Evolutionary conservation across 2,888 invertebrate species (phyloP).

Genomic region (Cryptocephalus moraei): DNA sequence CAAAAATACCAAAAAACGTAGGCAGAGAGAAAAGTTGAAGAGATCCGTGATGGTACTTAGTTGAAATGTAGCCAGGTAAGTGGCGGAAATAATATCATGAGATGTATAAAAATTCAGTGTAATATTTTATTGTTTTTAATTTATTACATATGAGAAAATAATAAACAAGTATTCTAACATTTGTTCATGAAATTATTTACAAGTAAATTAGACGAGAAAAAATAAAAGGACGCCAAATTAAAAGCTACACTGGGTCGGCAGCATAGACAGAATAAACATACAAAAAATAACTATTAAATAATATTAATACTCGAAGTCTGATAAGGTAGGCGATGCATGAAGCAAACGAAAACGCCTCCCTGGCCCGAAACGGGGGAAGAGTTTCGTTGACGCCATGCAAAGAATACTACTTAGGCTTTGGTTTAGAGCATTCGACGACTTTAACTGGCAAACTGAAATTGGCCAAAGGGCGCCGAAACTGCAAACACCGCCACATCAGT

Average conservation of each 20-base stretch:
- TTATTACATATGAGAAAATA: slow-evolving; percentile 34
- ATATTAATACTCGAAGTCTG: slow-evolving; percentile 35
- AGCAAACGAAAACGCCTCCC: too few relatives aligned
- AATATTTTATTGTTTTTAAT: slow-evolving; percentile 27
- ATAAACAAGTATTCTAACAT: slow-evolving; percentile 38
- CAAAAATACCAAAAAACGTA: slow-evolving; percentile 52
- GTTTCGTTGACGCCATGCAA: slow-evolving; percentile 1
- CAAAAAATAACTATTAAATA: slow-evolving; percentile 28
- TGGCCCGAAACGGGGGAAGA: too few relatives aligned
- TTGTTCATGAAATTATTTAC: slow-evolving; percentile 32
- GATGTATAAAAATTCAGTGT: slow-evolving; percentile 8
- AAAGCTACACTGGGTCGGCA: slow-evolving; percentile 25
- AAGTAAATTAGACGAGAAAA: slow-evolving; percentile 30
- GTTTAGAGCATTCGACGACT: slow-evolving; percentile 23
- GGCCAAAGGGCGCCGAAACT: slow-evolving; percentile 27
- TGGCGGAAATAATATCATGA: too few relatives aligned
- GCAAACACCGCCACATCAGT: slow-evolving; percentile 23
- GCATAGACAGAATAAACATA: slow-evolving; percentile 23
- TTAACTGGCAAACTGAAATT: slow-evolving; percentile 28
- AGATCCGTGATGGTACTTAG: slow-evolving; percentile 41
- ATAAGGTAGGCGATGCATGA: slow-evolving; percentile 10
- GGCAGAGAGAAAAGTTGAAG: slow-evolving; percentile 54
- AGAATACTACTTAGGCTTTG: slow-evolving; percentile 28
- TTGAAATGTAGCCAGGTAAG: neutral
- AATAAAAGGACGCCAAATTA: slow-evolving; percentile 31